phyloP scores from a whole-genome alignment of 2,888 invertebrate species.

The Caenorhabditis sinica region DNA sequence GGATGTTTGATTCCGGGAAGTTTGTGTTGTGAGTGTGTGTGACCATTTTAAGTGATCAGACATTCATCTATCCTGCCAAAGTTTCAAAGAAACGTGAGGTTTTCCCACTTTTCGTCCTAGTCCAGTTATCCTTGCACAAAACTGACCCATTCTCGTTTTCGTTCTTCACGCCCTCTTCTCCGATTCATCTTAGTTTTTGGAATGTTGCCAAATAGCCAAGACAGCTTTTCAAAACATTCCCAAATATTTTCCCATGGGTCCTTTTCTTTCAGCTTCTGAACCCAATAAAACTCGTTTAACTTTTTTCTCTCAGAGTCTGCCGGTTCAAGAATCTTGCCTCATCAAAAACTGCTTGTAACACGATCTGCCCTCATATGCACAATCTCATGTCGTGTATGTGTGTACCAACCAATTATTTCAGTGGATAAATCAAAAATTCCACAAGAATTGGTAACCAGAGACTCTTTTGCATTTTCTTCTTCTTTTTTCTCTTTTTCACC shows the following conservation, averaged over 20 bases:
- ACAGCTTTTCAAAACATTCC: conserved; percentile 35
- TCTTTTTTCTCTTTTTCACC: conserved; percentile 6
- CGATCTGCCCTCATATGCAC: conserved; percentile 20
- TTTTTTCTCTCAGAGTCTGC: neutral
- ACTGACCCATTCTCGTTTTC: conserved; percentile 10
- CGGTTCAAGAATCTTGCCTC: conserved; percentile 11
- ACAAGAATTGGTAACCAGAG: conserved; percentile 33
- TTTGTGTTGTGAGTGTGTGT: conserved; percentile 28
- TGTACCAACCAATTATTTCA: conserved; percentile 47
- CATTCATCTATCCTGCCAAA: conserved; percentile 28
- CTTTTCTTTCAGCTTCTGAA: conserved; percentile 21
- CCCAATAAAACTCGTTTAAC: conserved; percentile 33
- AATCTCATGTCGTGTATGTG: conserved; percentile 4
- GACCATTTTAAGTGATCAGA: conserved; percentile 32
- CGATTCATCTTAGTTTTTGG: conserved; percentile 26
- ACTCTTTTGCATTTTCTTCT: conserved; percentile 19
- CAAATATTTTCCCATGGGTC: conserved; percentile 24
- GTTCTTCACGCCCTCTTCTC: conserved; percentile 1
- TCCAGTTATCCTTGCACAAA: conserved; percentile 1
- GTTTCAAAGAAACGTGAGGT: conserved; percentile 34
- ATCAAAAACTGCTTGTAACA: conserved; percentile 34
- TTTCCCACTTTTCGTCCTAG: neutral
- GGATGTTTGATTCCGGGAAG: conserved; percentile 38
- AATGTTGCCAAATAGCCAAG: conserved; percentile 20
- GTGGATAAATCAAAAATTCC: conserved; percentile 41